Evolutionary conservation across 2,888 invertebrate species (phyloP).

Genomic region (Arrhopalites spinosus): DNA sequence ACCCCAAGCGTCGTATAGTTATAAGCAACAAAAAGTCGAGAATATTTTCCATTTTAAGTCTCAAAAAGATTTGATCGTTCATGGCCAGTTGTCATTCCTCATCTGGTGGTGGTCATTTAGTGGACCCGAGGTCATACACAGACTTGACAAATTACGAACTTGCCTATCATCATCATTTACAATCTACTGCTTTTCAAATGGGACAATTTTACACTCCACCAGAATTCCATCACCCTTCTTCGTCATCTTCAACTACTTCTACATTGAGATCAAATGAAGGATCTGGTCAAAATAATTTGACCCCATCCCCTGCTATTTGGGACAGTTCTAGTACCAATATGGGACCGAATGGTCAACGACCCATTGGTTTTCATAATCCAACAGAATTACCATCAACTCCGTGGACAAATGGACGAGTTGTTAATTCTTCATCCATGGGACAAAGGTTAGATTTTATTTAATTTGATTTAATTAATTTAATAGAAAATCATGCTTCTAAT

Average conservation of each 20-base stretch:
- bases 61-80: constrained; percentile 9
- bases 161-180: constrained; percentile 44
- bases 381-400: neutral
- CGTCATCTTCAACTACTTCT: constrained; percentile 46
- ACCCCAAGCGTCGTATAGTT: too few relatives aligned
- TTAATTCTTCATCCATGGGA: neutral
- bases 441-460: neutral
- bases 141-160: constrained; percentile 44
- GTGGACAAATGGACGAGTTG: constrained; percentile 12
- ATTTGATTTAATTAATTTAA: neutral
- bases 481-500: neutral
- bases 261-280: constrained; percentile 28
- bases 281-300: constrained; percentile 22
- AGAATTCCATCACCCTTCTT: constrained; percentile 38
- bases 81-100: constrained; percentile 26
- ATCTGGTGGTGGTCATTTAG: neutral
- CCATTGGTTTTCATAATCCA: neutral
- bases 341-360: neutral
- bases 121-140: constrained; percentile 21
- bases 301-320: constrained; percentile 1
- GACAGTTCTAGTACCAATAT: constrained; percentile 25
- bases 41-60: too few relatives aligned
- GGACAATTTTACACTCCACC: constrained; percentile 52
- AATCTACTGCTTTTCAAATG: constrained; percentile 51
- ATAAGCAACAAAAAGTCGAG: too few relatives aligned